Evolutionary conservation across 2,113 vertebrate species (phyloP), one percentile per base, ranked within the genome.

Genomic region (Protomyctophum bolini): DNA sequence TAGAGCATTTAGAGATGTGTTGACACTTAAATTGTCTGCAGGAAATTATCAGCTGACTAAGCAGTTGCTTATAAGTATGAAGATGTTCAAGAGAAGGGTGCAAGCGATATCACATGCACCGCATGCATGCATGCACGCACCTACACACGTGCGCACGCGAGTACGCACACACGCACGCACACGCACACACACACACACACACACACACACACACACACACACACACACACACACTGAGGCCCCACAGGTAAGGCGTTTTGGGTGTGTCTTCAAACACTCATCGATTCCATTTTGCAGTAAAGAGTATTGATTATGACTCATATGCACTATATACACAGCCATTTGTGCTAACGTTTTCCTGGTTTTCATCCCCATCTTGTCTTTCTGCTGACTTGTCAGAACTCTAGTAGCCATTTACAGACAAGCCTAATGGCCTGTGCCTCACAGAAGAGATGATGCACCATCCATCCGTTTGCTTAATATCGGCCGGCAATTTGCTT

Each of bases 361-460:
- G 47, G 33, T 79, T 87, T 73, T 60, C 49, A 52, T 59, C 12
- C 41, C 56, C 75, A 29, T 79, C 82, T 87, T 79, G 77, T 70
- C 48, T 90, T 91, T 88, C 78, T 89, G 89, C 88, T 90, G 86
- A 91, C 63, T 68, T 69, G 83, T 78, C 78, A 87, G 54, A 86
- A 58, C 54, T 78, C 10, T 11, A 21, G 48, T 10, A 71, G 63
- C 79, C 90, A 88, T 88, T 91, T 90, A 88, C 75, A 79, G 73
- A 72, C 80, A 83, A 29, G 59, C 63, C 73, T 91, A 90, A 89
- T 91, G 81, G 86, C 65, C 75, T 52, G 50, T 8, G 5, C 5
- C 33, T 50, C 10, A 1, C 61, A 68, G 63, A 71, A 77, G 69
- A 76, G 33, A 41, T 41, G 33, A 41, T n/a, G n/a, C 57, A 76